Base-by-base conservation (phyloP, 2,797 vertebrate genomes). In the Microctenopoma steveboyesi region DNA sequence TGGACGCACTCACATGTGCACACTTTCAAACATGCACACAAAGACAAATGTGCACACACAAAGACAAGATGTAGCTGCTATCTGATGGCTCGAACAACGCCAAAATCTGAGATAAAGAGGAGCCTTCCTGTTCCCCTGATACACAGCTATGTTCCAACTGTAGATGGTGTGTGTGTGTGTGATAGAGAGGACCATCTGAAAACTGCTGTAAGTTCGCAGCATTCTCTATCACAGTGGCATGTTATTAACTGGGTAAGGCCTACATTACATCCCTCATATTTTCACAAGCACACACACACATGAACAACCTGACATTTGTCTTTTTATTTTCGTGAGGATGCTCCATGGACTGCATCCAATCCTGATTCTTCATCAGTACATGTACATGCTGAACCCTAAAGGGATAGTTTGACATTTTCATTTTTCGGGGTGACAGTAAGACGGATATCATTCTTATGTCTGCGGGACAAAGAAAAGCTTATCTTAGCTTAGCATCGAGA, bases 201-300 rank as follows among this genome's bases (percentile, higher is more conserved):
- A 79, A 74, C 77, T 82, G 85, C 85, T 91, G 89, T 93, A 93
- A 93, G 91, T 94, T 94, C 92, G 92, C 86, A 68, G 80, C 85
- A 73, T 91, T 91, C 92, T 95, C 91, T 88, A 92, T 94, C 94
- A 94, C 88, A 75, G 84, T 94, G 93, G 88, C 91, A 92, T 89
- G 92, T 93, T 93, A 94, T 95, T 94, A 94, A 92, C 90, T 88
- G 59, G 69, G 70, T 69, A 39, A 49, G 63, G 59, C 69, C 69
- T 27, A 45, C 70, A 76, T 89, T 82, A 79, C 84, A 91, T 92
- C 79, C 87, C 76, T 86, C 87, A 88, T 76, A 61, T 67, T 65
- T 58, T 65, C 69, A 84, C 50, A 66, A 16, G 72, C 45, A 70
- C 60, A 9, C 46, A 63, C 54, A 65, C 25, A 69, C 51, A 46